A percentile compares a stretch with the other conserved stretches of the same genome.
phyloP scores from a whole-genome alignment of 2,797 vertebrate genomes.

The Rallus crepitans region DNA sequence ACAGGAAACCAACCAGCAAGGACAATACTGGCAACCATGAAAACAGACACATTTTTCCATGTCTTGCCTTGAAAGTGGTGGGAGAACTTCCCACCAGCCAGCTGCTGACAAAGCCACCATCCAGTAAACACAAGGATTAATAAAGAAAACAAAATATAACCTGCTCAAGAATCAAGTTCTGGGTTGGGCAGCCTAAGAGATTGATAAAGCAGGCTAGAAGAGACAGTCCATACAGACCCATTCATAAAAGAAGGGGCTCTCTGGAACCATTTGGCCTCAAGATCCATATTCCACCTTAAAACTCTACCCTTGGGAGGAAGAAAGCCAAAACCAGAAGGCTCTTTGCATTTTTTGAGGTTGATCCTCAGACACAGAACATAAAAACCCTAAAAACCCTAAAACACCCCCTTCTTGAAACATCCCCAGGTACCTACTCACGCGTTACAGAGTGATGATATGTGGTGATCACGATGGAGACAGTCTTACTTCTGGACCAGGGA shows the following conservation, averaged over 20 bases:
- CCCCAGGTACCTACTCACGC: neutral
- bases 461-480: accelerated
- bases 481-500: neutral
- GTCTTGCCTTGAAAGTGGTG: neutral
- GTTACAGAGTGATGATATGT: neutral
- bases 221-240: neutral
- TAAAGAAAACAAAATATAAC: neutral
- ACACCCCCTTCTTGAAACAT: neutral
- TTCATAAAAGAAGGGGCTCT: neutral
- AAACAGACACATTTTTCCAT: neutral
- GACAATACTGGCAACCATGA: neutral
- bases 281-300: neutral
- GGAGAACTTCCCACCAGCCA: neutral
- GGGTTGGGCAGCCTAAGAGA: neutral
- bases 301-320: neutral
- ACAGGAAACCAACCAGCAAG: neutral
- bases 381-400: neutral
- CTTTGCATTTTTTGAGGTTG: neutral
- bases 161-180: neutral
- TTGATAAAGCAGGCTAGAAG: neutral
- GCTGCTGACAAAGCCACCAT: neutral
- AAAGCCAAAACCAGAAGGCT: neutral
- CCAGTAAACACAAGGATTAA: neutral
- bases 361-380: neutral
- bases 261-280: neutral